Evolutionary conservation across 2,113 vertebrate species (phyloP), one percentile per base, ranked within the genome.

Genomic region (Nibea coibor): DNA sequence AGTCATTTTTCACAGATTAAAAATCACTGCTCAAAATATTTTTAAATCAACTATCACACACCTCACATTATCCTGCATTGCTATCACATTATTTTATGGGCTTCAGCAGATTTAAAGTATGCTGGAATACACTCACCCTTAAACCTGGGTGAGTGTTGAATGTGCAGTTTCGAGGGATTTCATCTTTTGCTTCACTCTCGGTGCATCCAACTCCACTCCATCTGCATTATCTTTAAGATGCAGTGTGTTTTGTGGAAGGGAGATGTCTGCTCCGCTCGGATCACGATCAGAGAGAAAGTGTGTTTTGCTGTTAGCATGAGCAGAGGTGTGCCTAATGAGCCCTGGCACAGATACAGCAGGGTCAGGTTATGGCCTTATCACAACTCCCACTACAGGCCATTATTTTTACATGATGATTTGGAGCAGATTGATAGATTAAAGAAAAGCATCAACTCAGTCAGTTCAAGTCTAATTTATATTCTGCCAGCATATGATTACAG

Each of bases 291-390:
- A 80, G 22, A 64, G 65, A 80, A 71, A 35, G 57, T 72, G 73
- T 75, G 78, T 85, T 83, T 83, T 81, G 26, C 62, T 77, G 68
- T 83, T 67, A 58, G 64, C 68, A 57, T 81, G 48, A 77, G 84
- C 45, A 10, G 66, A 78, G 61, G 72, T 86, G 75, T 80, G 78
- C 51, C 80, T 86, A 85, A 92, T 82, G 81, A 84, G 75, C 45
- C 69, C 80, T 80, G 75, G 61, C 83, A 75, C 76, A 71, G 65
- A 85, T 87, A 75, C 65, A 79, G 70, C 24, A 76, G 79, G 80
- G 83, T 90, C 82, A 86, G 66, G 61, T 82, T 47, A 42, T 31
- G 54, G 62, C 45, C 22, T 15, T 78, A 68, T 72, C 84, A 53
- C 26, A 47, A 70, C 54, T 85, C 76, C 63, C 59, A 43, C 77